Evolutionary conservation across 2,113 vertebrate species (phyloP), one percentile per base, ranked within the genome.

Genomic region (Malurus elegans): DNA sequence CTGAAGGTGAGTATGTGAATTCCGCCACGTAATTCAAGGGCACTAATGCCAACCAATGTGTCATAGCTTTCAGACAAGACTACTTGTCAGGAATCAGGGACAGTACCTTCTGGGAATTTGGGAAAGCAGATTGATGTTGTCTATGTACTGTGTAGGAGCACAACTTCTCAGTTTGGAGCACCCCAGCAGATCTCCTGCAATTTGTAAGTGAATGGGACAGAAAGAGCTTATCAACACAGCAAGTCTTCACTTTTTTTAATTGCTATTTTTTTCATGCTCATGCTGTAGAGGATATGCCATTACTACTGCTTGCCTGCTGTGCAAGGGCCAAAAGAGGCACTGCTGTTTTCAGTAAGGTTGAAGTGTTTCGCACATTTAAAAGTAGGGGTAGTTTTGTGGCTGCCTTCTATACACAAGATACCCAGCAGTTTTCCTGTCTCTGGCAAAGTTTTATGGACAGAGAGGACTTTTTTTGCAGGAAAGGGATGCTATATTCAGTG

Each of bases 71-170:
- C 40, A 62, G 80, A 47, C 29, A 70, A 44, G 6, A 16, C 32
- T 78, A 5, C 31, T 83, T 87, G 44, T 79, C 56, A 62, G 50
- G 45, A 80, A 83, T 58, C 24, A 62, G 38, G 48, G 21, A 25
- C 0, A 2, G 8, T 81, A 44, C 14, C 28, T 50, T 0, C 7
- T 18, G 14, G 29, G 26, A 8, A 70, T 72, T 1, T 67, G 57
- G 44, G 45, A 72, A 53, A 38, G 47, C 32, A 78, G 40, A 48
- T 51, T 65, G 31, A 62, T 79, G 8, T 69, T 82, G 10, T 53
- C 54, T 72, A 0, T 50, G 26, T 83, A 15, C 11, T 15, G 10
- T 84, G 38, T 40, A 79, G 79, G 48, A 86, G 8, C 31, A 53
- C 5, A 50, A 12, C 18, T 31, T 10, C 48, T 67, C 53, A 47